Percentiles rank a stretch among this genome's conserved stretches.
Conservation (phyloP, 2,113 vertebrate genomes). For the Scopus umbretta region DNA sequence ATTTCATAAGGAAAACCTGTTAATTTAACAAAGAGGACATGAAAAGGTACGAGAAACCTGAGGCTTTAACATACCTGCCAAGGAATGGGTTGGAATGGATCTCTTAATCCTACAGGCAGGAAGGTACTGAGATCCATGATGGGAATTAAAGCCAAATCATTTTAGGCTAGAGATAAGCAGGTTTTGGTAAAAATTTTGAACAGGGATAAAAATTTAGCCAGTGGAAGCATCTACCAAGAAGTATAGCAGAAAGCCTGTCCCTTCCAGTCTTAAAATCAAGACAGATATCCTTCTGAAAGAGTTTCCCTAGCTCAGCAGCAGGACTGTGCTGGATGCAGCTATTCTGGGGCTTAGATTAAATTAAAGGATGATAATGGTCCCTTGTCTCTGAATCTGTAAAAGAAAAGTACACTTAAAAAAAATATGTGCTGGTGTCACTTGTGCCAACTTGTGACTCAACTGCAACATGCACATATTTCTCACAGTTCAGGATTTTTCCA, state of each 20-base stretch:
- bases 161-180: background rate
- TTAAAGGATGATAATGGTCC: background rate
- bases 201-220: background rate
- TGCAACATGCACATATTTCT: background rate
- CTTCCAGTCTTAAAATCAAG: background rate
- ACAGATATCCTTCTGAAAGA: background rate
- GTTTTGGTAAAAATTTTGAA: background rate
- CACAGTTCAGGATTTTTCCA: background rate
- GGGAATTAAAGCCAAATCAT: background rate
- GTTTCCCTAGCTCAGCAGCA: background rate
- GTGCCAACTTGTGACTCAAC: conserved; percentile 43
- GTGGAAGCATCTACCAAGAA: background rate
- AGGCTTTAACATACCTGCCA: background rate
- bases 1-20: background rate
- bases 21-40: background rate
- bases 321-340: background rate
- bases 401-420: background rate
- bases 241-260: background rate
- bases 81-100: background rate
- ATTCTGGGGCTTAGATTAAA: background rate
- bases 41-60: background rate
- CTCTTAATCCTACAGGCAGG: background rate
- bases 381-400: background rate
- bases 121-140: background rate
- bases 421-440: background rate